Evolutionary conservation across 2,888 invertebrate genomes (phyloP), one percentile per base, ranked within the genome.

Genomic region (Phyto melanocephala): DNA sequence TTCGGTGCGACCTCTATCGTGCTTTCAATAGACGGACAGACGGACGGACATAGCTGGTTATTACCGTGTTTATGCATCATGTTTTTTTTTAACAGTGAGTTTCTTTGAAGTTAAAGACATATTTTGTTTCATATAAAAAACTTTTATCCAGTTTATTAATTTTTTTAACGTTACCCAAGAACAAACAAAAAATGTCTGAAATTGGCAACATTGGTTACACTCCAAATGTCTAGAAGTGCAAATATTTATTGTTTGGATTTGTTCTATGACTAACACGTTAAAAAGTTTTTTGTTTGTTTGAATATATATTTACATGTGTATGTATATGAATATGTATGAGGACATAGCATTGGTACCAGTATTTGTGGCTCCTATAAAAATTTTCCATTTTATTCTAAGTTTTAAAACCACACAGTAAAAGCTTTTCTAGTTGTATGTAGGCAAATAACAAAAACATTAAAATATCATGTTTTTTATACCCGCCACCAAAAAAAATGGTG

Each of bases 301-400:
- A 58, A 28, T 47, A n/a, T 67, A 20, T 40, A 17, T 35, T 15
- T 72, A 17, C 8, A 11, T 63, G n/a, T 42, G 45, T 33, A 5
- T 54, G 45, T 47, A 70, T n/a, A 24, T 62, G 17, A 20, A 20
- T 42, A 35, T 13, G 28, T 70, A 50, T 71, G 37, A 71, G 71
- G 68, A 8, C 54, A 54, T 45, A 56, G 54, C 42, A 52, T 67
- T 76, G 76, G 67, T 76, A 76, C 67, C 76, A 67, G 58, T 76
- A 76, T 68, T 76, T 76, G 76, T 68, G 76, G 76, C 67, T 76
- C 60, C 76, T 50, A 60, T 37, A 28, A 20, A 58, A 52, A 63
- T 40, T n/a, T 40, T 42, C 11, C 33, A 13, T 47, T 20, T 37
- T 58, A 20, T 15, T 56, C 22, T 22, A n/a, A n/a, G n/a, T n/a